Conservation (phyloP, 2,113 vertebrate species). For the Mirounga angustirostris region DNA sequence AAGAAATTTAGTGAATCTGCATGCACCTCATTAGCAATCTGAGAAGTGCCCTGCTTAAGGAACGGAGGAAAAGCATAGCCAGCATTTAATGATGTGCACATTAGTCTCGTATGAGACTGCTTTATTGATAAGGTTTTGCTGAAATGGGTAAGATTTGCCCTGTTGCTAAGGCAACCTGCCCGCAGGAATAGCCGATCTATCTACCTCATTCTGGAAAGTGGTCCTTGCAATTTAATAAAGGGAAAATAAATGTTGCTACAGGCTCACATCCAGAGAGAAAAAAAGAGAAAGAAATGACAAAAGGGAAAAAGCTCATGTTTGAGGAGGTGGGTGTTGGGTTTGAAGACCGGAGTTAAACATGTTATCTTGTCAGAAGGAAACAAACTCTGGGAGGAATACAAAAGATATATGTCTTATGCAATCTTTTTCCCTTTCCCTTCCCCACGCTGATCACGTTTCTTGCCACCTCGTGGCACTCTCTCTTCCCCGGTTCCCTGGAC, state of each 20-base stretch:
- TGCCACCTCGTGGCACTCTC: not conserved
- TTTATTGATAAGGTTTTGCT: slow-evolving; percentile 71
- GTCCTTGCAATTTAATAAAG: slow-evolving; percentile 59
- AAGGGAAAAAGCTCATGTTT: not conserved
- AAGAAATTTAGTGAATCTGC: not conserved
- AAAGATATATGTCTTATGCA: not conserved
- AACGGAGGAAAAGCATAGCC: not conserved
- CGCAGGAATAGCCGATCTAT: slow-evolving; percentile 53
- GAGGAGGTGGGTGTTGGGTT: not conserved
- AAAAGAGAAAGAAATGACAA: not conserved
- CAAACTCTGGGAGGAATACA: not conserved
- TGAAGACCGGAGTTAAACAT: not conserved
- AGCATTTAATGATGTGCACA: slow-evolving; percentile 11
- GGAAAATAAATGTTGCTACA: slow-evolving; percentile 38
- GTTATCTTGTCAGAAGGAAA: not conserved
- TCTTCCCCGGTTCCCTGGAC: not conserved
- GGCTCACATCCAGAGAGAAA: not conserved
- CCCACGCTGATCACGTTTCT: not conserved
- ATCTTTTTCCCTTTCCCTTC: too few relatives aligned
- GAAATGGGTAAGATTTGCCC: slow-evolving; percentile 44
- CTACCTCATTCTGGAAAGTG: slow-evolving; percentile 56
- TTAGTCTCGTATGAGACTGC: slow-evolving; percentile 24
- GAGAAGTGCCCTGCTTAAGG: not conserved
- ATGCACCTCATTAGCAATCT: slow-evolving; percentile 44
- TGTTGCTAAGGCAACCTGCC: slow-evolving; percentile 75